Percentiles rank a stretch among this genome's conserved stretches.
These are phyloP conservation scores for Eurypyga helias DNA, from an alignment of 2,113 vertebrate genomes.

Conservation along the genomic window DNA sequence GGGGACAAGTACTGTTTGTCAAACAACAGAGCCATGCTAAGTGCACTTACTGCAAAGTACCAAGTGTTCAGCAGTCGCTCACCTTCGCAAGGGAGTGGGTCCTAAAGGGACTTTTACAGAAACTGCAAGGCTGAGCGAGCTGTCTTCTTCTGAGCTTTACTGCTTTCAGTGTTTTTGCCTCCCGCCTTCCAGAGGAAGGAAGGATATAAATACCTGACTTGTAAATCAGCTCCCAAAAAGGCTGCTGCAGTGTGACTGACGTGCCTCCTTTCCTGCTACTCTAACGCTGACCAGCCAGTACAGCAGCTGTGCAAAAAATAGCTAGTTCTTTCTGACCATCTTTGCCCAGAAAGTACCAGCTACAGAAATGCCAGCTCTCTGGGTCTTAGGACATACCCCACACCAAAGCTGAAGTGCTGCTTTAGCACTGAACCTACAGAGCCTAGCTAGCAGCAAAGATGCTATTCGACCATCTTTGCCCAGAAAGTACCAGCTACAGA, in stretches of 20 bases:
- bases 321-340: background rate
- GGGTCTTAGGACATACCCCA: background rate
- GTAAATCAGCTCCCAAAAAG: background rate
- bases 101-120: background rate
- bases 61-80: background rate
- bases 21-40: background rate
- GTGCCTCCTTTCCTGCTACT: background rate
- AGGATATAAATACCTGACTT: background rate
- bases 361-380: background rate
- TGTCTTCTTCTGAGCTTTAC: background rate
- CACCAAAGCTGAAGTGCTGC: background rate
- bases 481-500: background rate
- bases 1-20: background rate
- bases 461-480: background rate
- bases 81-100: fast-evolving
- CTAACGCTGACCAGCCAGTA: background rate
- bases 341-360: background rate
- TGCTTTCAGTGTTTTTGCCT: background rate
- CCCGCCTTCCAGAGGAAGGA: background rate
- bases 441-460: too few species aligned
- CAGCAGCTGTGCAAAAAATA: background rate
- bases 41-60: background rate
- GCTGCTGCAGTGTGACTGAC: background rate
- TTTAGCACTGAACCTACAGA: too few species aligned
- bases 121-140: background rate